phyloP scores from a whole-genome alignment of 2,113 vertebrate genomes.

The Cariama cristata region DNA sequence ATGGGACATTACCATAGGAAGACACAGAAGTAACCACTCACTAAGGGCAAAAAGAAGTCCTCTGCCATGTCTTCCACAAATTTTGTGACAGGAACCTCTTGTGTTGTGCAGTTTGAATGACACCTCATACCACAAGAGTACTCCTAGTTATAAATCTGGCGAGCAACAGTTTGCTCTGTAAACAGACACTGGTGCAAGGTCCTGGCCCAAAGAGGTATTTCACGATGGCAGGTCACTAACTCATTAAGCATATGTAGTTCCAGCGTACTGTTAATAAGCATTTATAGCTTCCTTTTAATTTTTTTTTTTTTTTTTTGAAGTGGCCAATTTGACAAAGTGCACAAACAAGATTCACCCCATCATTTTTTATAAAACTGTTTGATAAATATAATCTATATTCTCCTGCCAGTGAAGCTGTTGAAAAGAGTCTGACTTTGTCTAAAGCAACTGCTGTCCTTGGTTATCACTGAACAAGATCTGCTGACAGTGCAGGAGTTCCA shows the following conservation, averaged over 20 bases:
- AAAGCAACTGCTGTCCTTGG: not conserved
- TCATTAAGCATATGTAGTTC: not conserved
- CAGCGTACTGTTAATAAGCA: not conserved
- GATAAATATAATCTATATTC: not conserved
- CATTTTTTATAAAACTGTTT: not conserved
- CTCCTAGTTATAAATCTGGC: not conserved
- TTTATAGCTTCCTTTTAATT: not conserved
- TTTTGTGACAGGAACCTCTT: not conserved
- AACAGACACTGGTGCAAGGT: not conserved
- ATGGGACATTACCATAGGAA: not conserved
- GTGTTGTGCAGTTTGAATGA: not conserved
- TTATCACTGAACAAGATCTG: not conserved
- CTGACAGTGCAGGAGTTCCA: accelerated
- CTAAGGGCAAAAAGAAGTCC: not conserved
- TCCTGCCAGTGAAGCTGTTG: not conserved
- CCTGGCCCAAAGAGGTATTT: not conserved
- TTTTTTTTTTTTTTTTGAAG: not conserved
- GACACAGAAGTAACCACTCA: not conserved
- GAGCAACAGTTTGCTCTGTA: not conserved
- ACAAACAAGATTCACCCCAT: not conserved
- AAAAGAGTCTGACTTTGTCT: not conserved
- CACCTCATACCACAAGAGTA: not conserved
- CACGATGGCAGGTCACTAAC: not conserved
- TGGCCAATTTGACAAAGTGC: not conserved
- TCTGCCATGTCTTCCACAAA: not conserved